Base-by-base conservation (phyloP, 2,888 invertebrate species). In the Lathronympha strigana region DNA sequence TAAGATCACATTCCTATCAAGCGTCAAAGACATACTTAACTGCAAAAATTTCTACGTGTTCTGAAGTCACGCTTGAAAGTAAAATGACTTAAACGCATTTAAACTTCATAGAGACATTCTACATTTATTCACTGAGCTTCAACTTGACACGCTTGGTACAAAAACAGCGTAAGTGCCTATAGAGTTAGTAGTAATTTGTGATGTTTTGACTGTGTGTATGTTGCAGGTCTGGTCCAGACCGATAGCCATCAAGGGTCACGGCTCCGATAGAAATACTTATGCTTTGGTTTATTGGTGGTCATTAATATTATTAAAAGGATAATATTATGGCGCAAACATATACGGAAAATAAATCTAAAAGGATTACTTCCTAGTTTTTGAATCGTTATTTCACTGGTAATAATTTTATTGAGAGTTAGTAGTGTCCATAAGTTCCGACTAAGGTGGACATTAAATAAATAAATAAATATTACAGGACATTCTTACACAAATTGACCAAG, bases 201-300 rank as follows among this genome's bases (percentile, higher is more conserved):
- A 0, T 17, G 19, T 55, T 43, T 19, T 17, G 6, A 28, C n/a
- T 11, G 21, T 38, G 36, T 21, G 1, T 23, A 17, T 11, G 28
- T 43, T 31, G 17, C 19, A 17, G 43, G 17, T 19, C 43, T 51
- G 47, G n/a, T n/a, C 17, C 50, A 51, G 25, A 4, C 33, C 17
- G 63, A 64, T 64, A 51, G 63, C 63, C 43, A 64, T 64, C 63
- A 19, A 9, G 45, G 63, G 55, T 63, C 63, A 64, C 58, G 63
- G 57, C 58, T 40, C 45, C 25, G 58, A 64, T 64, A 58, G 63
- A 64, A 51, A 50, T 50, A 43, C 55, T 55, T 55, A 38, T 19
- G 36, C 49, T 21, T 51, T 62, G 28, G 31, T 61, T 50, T 50
- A 61, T 61, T 51, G 55, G 19, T 15, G 8, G 28, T 28, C 55